Percentiles rank a stretch among this genome's conserved stretches.
Conservation (phyloP, 2,888 invertebrate species). For the Portevinia maculata region DNA sequence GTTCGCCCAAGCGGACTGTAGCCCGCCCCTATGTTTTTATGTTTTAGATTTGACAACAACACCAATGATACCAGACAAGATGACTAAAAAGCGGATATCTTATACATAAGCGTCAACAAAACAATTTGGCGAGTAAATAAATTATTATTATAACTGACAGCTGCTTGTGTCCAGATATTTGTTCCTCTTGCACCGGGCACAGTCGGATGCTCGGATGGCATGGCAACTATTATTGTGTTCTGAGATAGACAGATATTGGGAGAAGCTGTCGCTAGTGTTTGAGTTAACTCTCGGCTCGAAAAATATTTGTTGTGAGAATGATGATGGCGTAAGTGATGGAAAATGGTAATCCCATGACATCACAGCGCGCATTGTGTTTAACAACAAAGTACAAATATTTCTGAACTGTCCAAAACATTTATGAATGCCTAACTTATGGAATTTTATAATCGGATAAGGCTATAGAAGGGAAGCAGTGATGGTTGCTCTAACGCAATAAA, state of each 20-base stretch:
- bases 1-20: no score
- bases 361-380: background rate
- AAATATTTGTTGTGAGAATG: conserved; percentile 1
- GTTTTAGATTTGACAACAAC: conserved; percentile 11
- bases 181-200: conserved; percentile 28
- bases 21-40: no score
- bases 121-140: conserved; percentile 58
- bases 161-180: conserved; percentile 36
- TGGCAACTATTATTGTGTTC: conserved; percentile 23
- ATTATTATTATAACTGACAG: conserved; percentile 56
- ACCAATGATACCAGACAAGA: conserved; percentile 24
- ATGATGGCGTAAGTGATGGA: conserved; percentile 2
- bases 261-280: background rate
- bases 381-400: conserved; percentile 23
- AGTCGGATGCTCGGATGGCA: conserved; percentile 55
- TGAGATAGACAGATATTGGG: conserved; percentile 1
- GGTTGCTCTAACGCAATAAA: background rate
- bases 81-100: conserved; percentile 26
- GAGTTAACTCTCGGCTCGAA: conserved; percentile 1
- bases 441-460: conserved; percentile 26
- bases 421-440: conserved; percentile 10
- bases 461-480: no score
- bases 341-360: conserved; percentile 17
- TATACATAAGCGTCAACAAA: conserved; percentile 52
- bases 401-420: conserved; percentile 3